phyloP scores from a whole-genome alignment of 2,113 vertebrate species.

The Gavia stellata region DNA sequence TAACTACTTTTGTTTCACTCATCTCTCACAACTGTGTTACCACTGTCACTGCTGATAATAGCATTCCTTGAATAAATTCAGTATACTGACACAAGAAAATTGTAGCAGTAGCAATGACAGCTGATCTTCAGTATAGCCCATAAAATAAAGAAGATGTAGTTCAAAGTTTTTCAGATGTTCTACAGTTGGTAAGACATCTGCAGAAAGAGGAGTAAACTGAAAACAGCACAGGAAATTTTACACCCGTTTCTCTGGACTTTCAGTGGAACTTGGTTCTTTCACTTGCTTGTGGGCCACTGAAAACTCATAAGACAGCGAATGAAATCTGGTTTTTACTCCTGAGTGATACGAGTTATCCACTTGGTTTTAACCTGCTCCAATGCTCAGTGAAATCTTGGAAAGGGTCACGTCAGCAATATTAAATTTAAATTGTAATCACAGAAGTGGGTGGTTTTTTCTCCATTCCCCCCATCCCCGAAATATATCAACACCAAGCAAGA shows the following conservation, averaged over 20 bases:
- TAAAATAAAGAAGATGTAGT: background rate
- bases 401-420: background rate
- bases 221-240: background rate
- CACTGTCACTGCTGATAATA: background rate
- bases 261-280: background rate
- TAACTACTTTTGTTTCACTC: background rate
- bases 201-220: background rate
- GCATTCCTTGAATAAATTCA: background rate
- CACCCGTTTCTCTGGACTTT: background rate
- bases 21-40: background rate
- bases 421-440: background rate
- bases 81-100: background rate
- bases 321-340: background rate
- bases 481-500: background rate
- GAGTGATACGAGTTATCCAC: background rate
- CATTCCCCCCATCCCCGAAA: rapidly evolving
- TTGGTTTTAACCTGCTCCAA: background rate
- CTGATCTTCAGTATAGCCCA: background rate
- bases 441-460: background rate
- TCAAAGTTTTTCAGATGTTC: background rate
- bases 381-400: background rate
- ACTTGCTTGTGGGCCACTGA: background rate
- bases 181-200: background rate
- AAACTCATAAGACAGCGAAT: background rate
- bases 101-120: background rate